A percentile compares a stretch with the other conserved stretches of the same genome.
Conservation (phyloP, 1,140 invertebrate species). For the Micrasema minimum region DNA sequence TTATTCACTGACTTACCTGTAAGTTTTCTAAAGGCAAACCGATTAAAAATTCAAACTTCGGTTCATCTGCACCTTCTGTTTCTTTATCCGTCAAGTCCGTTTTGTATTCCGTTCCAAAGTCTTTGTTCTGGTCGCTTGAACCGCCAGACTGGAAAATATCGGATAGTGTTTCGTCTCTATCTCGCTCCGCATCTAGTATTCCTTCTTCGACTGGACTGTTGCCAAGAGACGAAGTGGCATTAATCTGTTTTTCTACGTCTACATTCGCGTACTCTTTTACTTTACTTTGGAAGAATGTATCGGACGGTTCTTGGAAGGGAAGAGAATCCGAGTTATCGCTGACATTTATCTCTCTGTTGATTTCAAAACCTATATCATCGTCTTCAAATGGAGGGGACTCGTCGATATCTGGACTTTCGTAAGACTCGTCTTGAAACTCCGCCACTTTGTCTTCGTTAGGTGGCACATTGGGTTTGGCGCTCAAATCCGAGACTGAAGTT, state of each 20-base stretch:
- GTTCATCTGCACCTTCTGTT: conserved; percentile 26
- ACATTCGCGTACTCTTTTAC: conserved; percentile 40
- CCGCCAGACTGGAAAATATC: conserved; percentile 41
- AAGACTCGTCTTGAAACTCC: conserved; percentile 35
- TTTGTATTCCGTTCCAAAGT: conserved; percentile 30
- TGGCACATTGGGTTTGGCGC: conserved; percentile 11
- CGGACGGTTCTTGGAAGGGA: conserved; percentile 47
- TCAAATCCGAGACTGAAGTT: conserved; percentile 28
- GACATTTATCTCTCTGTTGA: conserved; percentile 31
- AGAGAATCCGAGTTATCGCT: conserved; percentile 35
- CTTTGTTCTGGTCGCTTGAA: conserved; percentile 36
- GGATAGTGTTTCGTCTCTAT: conserved; percentile 45
- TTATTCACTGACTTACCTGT: conserved; percentile 29
- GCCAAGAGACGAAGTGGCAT: conserved; percentile 32
- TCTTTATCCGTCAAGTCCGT: conserved; percentile 37
- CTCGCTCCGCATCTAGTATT: conserved; percentile 46
- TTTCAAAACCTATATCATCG: conserved; percentile 41
- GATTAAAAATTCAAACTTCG: conserved; percentile 49
- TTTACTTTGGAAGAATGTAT: conserved; percentile 40
- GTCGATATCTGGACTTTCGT: conserved; percentile 39
- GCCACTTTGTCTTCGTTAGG: conserved; percentile 7
- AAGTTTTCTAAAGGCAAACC: conserved; percentile 45
- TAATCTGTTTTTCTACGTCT: conserved; percentile 45
- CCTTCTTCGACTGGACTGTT: conserved; percentile 49
- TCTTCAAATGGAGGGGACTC: conserved; percentile 46